Evolutionary conservation across 2,797 vertebrate species (phyloP).

Genomic region (Xenops minutus): DNA sequence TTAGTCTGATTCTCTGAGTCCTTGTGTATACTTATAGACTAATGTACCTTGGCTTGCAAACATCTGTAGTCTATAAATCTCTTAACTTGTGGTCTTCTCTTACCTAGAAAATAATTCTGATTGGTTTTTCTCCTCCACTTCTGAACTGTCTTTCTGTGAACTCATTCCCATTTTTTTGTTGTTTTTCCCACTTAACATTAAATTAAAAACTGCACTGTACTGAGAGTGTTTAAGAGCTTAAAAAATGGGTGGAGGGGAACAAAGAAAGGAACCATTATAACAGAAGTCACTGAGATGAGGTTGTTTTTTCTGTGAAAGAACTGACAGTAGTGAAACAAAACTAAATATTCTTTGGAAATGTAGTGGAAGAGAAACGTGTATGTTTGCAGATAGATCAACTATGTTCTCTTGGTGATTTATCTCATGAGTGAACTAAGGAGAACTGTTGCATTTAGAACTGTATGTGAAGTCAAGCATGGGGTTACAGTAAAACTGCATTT

Average conservation of each 20-base stretch:
- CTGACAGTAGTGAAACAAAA: background rate
- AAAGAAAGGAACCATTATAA: background rate
- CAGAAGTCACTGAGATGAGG: background rate
- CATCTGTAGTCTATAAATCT: background rate
- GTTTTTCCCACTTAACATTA: background rate
- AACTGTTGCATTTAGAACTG: background rate
- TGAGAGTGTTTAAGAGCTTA: background rate
- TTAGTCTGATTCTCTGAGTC: background rate
- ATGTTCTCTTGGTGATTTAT: background rate
- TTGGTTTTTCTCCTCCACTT: background rate
- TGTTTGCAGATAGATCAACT: background rate
- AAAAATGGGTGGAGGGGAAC: accelerated
- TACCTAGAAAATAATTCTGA: background rate
- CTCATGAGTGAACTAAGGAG: background rate
- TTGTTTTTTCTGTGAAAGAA: background rate
- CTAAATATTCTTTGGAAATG: background rate
- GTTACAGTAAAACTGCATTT: background rate
- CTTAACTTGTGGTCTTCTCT: background rate
- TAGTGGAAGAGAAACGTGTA: background rate
- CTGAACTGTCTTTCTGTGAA: background rate
- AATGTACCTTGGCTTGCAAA: background rate
- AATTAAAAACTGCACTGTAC: background rate
- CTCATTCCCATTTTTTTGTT: background rate
- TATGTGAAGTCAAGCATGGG: background rate
- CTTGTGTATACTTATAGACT: background rate